Evolutionary conservation across 2,888 invertebrate species (phyloP).

Genomic region (Anodontia alba): DNA sequence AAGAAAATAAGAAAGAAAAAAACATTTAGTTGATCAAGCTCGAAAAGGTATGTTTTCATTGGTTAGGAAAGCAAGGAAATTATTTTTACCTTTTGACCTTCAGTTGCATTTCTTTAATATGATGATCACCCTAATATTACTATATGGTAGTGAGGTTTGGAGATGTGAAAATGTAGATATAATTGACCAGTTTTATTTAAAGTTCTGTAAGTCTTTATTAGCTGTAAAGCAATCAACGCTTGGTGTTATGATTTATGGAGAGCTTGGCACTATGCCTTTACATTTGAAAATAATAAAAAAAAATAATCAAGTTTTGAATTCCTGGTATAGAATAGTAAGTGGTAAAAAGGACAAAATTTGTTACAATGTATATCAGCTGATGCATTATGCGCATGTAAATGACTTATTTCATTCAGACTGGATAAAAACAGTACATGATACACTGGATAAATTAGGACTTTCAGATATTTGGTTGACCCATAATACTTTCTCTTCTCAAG

Average conservation of each 20-base stretch:
- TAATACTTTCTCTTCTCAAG: not conserved
- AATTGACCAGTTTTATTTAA: slow-evolving; percentile 12
- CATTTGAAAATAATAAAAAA: not conserved
- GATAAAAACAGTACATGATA: not conserved
- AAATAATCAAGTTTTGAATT: not conserved
- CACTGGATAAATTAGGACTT: not conserved
- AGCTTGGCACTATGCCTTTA: not conserved
- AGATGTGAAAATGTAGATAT: slow-evolving; percentile 6
- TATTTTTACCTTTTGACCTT: slow-evolving; percentile 6
- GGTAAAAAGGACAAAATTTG: not conserved
- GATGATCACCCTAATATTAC: slow-evolving; percentile 13
- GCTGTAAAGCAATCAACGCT: not conserved
- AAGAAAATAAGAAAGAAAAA: slow-evolving; percentile 9
- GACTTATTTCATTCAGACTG: not conserved
- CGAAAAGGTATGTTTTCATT: not conserved
- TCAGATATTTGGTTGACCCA: not conserved
- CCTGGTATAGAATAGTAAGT: not conserved
- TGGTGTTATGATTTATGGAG: not conserved
- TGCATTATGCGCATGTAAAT: not conserved
- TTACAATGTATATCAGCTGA: not conserved
- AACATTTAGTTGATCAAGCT: not conserved
- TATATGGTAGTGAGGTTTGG: slow-evolving; percentile 10
- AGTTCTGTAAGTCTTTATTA: slow-evolving; percentile 6
- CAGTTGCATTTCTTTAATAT: slow-evolving; percentile 12
- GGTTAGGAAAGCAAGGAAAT: slow-evolving; percentile 3